phyloP scores from a whole-genome alignment of 2,113 vertebrate genomes.

The Trematocara unimaculatum region DNA sequence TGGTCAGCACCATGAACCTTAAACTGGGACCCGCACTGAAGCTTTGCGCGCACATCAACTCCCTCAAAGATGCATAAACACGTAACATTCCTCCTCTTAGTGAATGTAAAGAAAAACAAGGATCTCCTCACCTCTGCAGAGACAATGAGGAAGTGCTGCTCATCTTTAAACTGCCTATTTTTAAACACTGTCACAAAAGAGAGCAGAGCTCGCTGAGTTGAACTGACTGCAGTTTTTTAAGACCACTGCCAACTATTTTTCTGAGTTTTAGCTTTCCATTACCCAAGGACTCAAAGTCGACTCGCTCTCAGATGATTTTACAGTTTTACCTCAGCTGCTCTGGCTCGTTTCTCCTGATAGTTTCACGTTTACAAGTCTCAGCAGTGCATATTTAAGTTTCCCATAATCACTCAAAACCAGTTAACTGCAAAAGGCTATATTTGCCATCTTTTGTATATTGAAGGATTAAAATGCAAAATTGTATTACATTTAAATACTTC shows the following conservation, averaged over 20 bases:
- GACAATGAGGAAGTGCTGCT: not conserved
- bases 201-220: not conserved
- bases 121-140: not conserved
- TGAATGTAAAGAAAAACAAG: not conserved
- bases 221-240: not conserved
- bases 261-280: not conserved
- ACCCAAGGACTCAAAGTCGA: not conserved
- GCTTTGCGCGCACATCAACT: constrained; percentile 89
- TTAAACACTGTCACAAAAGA: not conserved
- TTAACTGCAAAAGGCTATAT: not conserved
- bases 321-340: not conserved
- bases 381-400: not conserved
- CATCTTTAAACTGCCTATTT: not conserved
- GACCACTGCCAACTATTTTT: too few species aligned
- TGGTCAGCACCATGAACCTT: constrained; percentile 93
- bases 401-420: not conserved
- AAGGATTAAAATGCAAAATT: not conserved
- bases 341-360: not conserved
- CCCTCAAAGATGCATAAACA: constrained; percentile 79
- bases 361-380: not conserved
- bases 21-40: constrained; percentile 91
- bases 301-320: not conserved
- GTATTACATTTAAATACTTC: not conserved
- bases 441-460: not conserved
- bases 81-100: not conserved